Evolutionary conservation across 2,888 invertebrate species (phyloP).

Genomic region (Xanthia icteritia): DNA sequence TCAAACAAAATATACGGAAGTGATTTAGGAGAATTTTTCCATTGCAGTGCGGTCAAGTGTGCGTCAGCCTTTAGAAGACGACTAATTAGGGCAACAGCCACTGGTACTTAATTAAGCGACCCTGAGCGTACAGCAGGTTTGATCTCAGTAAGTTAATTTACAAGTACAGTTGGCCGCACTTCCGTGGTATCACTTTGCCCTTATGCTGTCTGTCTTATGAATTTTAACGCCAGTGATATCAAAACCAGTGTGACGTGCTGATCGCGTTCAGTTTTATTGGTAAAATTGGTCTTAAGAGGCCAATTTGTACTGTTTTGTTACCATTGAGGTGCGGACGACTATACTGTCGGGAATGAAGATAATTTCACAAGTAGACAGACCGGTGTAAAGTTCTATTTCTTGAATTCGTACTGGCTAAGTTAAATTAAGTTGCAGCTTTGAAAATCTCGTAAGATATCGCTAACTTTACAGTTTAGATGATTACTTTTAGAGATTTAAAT

Average conservation of each 20-base stretch:
- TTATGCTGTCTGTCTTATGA: neutral
- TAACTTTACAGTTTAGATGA: slow-evolving; percentile 42
- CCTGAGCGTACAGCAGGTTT: slow-evolving; percentile 14
- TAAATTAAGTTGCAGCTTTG: slow-evolving; percentile 51
- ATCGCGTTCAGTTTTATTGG: neutral
- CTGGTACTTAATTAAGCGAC: slow-evolving; percentile 61
- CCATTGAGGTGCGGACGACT: too few relatives aligned
- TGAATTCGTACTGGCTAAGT: slow-evolving; percentile 33
- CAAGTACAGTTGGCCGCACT: neutral
- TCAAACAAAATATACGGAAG: neutral
- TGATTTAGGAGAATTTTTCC: neutral
- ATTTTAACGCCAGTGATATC: neutral
- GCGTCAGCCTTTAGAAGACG: slow-evolving; percentile 15
- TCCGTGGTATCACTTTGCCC: neutral
- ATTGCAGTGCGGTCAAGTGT: neutral
- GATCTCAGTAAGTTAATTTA: slow-evolving; percentile 45
- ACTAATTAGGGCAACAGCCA: slow-evolving; percentile 63
- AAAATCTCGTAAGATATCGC: slow-evolving; percentile 18
- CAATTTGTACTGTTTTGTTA: neutral
- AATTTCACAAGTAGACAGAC: slow-evolving; percentile 24
- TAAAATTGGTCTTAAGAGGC: neutral
- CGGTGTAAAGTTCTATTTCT: slow-evolving; percentile 34
- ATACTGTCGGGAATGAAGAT: slow-evolving; percentile 14
- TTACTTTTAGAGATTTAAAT: slow-evolving; percentile 48
- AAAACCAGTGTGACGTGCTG: neutral